Base-by-base conservation (phyloP, 2,888 invertebrate species). In the Dryomyza anilis region DNA sequence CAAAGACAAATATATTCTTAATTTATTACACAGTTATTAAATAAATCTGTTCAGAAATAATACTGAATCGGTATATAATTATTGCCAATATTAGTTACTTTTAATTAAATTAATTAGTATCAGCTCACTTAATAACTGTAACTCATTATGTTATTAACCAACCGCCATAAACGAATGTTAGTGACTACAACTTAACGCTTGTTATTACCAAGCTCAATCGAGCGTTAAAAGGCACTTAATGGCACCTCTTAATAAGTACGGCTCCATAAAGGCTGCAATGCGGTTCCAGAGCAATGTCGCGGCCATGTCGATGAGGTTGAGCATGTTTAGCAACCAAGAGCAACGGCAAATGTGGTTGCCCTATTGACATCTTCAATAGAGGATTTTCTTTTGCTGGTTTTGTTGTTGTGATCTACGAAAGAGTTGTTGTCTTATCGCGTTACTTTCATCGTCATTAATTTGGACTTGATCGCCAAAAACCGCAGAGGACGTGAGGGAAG, bases 381-480 rank as follows among this genome's bases (percentile, higher is more conserved):
- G 50, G 23, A 25, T n/a, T 25, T n/a, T 21, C 8, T 48, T 48
- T 48, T 21, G 7, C 50, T 27, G 46, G 10, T 21, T 46, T n/a
- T 46, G 36, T 36, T 45, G 45, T 43, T 36, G 14, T 10, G n/a
- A 14, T 56, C n/a, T 57, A 36, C 58, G 36, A 21, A 3, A n/a
- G 14, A 4, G 50, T n/a, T 29, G 14, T 27, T 52, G 25, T 25
- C 52, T 29, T 45, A 63, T 62, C 62, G 53, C 46, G 23, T 19
- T 19, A 63, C 63, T 63, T 63, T 63, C 56, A 63, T 63, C 63
- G 29, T 61, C 43, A 53, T 61, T 29, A 50, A 61, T 36, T 52
- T 46, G 29, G 14, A 48, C 12, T 46, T 21, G 27, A 27, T 48
- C 29, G 19, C 29, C 2, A 16, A 59, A 59, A 33, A 23, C 25